Evolutionary conservation across 53 echinoderm and acorn worm species (phyloP).

Genomic region (Temnopleurus reevesii): DNA sequence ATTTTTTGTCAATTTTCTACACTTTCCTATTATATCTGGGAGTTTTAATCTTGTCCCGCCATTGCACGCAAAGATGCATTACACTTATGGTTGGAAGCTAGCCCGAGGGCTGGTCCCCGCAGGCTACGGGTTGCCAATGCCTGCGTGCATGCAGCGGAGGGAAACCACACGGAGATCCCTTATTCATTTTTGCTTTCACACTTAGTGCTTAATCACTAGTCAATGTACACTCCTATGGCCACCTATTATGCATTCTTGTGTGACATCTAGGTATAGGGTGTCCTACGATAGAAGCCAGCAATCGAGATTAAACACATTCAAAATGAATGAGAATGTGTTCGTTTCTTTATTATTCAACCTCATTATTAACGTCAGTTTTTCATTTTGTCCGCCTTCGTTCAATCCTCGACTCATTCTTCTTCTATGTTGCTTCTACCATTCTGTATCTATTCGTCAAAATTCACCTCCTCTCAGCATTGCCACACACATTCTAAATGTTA

Average conservation of each 20-base stretch:
- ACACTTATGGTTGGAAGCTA: constrained; percentile 44
- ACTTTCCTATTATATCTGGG: constrained; percentile 8
- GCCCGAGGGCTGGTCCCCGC: constrained; percentile 48
- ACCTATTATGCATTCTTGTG: constrained; percentile 15
- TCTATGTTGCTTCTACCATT: too few relatives aligned
- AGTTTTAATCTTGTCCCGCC: background rate
- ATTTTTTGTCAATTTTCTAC: constrained; percentile 11
- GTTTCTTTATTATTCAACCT: background rate
- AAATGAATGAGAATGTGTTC: background rate
- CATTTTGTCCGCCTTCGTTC: background rate
- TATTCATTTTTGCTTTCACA: constrained; percentile 60
- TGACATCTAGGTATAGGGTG: constrained; percentile 29
- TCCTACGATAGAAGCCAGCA: background rate
- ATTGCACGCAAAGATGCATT: constrained; percentile 32
- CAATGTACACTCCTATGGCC: constrained; percentile 45
- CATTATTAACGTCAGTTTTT: background rate
- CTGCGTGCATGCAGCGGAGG: constrained; percentile 48
- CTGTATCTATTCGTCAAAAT: too few relatives aligned
- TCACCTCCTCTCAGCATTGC: too few relatives aligned
- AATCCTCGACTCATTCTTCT: background rate
- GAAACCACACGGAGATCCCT: constrained; percentile 41
- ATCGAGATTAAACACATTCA: background rate
- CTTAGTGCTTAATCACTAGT: constrained; percentile 46
- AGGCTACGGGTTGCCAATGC: constrained; percentile 51
- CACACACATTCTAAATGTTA: too few relatives aligned